These are phyloP conservation scores for Calyptommatus sinebrachiatus DNA, from an alignment of 2,113 vertebrate genomes.

Conservation along the genomic window DNA sequence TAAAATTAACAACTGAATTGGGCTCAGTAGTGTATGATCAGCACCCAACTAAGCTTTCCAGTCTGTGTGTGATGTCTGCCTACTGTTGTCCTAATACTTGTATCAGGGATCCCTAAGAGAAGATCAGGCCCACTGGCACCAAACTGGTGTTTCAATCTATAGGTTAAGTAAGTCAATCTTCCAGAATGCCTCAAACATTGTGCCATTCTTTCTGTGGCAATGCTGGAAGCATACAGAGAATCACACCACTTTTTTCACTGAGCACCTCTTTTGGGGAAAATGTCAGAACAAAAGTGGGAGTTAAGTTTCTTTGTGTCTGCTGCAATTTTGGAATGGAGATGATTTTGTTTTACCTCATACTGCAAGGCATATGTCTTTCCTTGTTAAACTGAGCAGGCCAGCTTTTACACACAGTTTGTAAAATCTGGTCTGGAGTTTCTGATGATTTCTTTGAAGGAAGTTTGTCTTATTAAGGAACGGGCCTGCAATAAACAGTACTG, in stretches of 20 bases:
- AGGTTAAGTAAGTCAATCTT: neutral
- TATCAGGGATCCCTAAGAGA: no score
- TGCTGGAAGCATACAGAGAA: neutral
- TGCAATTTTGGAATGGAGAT: neutral
- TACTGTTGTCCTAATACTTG: neutral
- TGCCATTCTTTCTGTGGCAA: neutral
- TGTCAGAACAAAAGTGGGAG: neutral
- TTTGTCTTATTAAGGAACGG: fast-evolving
- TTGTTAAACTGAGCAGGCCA: neutral
- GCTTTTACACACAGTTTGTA: neutral
- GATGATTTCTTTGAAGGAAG: neutral
- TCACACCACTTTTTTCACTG: neutral
- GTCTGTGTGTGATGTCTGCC: no score
- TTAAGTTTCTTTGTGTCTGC: neutral
- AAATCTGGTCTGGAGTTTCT: neutral
- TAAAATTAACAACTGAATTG: no score
- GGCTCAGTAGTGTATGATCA: no score
- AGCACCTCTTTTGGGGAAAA: neutral
- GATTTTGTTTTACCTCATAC: no score
- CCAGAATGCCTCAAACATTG: neutral
- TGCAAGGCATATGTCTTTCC: neutral
- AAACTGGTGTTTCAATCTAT: neutral
- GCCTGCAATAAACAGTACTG: neutral
- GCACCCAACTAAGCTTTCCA: no score
- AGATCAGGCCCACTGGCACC: neutral